These are phyloP conservation scores for Branchipolynoe longqiensis DNA, from an alignment of 2,888 invertebrate species.

Conservation along the genomic window DNA sequence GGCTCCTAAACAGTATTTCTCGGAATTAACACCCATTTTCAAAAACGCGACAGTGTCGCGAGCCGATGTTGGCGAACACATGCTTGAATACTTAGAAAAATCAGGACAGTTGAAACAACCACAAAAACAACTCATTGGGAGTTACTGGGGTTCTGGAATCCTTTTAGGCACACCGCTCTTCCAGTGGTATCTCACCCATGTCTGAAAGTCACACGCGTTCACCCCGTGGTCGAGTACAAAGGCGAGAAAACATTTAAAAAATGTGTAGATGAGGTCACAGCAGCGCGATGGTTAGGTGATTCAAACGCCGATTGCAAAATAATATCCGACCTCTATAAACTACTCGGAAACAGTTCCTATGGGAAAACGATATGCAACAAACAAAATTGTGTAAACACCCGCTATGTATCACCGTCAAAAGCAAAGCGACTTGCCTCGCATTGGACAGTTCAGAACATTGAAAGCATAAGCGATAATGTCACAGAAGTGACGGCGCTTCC, in stretches of 20 bases:
- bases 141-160: neutral
- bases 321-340: neutral
- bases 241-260: neutral
- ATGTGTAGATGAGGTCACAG: neutral
- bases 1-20: neutral
- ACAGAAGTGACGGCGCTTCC: neutral
- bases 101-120: neutral
- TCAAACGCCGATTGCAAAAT: neutral
- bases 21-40: conserved; percentile 1
- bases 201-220: neutral
- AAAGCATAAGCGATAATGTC: neutral
- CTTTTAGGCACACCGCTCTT: neutral
- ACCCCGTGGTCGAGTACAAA: neutral
- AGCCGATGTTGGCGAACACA: neutral
- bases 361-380: conserved; percentile 7
- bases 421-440: neutral
- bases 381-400: neutral
- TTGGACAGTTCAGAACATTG: neutral
- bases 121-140: neutral
- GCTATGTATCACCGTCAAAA: neutral
- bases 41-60: neutral
- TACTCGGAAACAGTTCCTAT: neutral
- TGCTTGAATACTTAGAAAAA: neutral
- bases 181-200: neutral
- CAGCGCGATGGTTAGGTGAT: neutral